These are phyloP conservation scores for Gymnoscelis rufifasciata DNA, from an alignment of 2,888 invertebrate genomes.

Conservation along the genomic window DNA sequence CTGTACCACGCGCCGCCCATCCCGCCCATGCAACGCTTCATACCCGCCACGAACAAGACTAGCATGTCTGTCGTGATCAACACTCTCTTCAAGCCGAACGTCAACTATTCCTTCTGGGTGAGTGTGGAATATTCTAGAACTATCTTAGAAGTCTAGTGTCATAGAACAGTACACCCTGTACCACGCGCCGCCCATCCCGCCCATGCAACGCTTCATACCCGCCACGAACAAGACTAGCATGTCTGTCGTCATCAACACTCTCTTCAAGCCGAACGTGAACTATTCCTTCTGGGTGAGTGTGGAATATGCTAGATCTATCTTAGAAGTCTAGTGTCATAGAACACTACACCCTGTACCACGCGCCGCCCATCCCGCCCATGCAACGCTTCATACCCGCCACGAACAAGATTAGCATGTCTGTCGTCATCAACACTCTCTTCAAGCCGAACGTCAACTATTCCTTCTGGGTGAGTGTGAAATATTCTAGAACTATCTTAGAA, in stretches of 20 bases:
- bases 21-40: constrained; percentile 70
- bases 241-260: constrained; percentile 74
- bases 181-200: constrained; percentile 83
- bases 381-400: constrained; percentile 58
- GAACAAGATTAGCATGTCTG: constrained; percentile 43
- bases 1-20: constrained; percentile 82
- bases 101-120: constrained; percentile 86
- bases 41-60: constrained; percentile 52
- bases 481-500: constrained; percentile 16
- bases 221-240: constrained; percentile 49
- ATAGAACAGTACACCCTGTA: constrained; percentile 81
- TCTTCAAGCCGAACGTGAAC: constrained; percentile 74
- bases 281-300: constrained; percentile 87
- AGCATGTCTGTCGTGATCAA: constrained; percentile 70
- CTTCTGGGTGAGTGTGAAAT: constrained; percentile 82
- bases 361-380: constrained; percentile 82
- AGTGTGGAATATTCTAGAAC: constrained; percentile 34
- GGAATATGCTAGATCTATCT: neutral
- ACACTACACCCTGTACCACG: constrained; percentile 81
- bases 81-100: constrained; percentile 72
- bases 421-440: constrained; percentile 77
- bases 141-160: constrained; percentile 62
- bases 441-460: constrained; percentile 80
- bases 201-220: constrained; percentile 59
- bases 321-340: constrained; percentile 76